Evolutionary conservation across 2,888 invertebrate genomes (phyloP), one percentile per base, ranked within the genome.

Genomic region (Erynnis tages): DNA sequence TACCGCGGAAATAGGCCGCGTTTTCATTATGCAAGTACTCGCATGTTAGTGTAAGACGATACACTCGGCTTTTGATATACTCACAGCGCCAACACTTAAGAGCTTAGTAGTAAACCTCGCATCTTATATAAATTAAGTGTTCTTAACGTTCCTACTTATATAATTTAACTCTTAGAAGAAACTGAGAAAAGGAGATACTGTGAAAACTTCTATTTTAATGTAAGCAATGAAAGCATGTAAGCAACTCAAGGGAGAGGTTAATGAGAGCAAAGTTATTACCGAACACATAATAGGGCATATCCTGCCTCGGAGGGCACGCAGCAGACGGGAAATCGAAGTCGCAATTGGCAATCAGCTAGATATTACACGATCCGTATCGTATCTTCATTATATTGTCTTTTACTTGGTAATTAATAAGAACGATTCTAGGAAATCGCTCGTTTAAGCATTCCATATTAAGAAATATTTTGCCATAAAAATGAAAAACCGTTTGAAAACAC

Each of bases 311-410:
- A 45, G 49, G 44, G 27, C 23, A 46, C 30, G 53, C 62, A 56
- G 63, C 61, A 57, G 60, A 68, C 80, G 85, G 85, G 86, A 85
- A 78, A 86, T 85, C 76, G 79, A 82, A 79, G 61, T 62, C 68
- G 62, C 79, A 79, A 86, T 87, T 86, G 86, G 65, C 85, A 80
- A 86, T 85, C 81, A 83, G 74, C 63, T 62, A 69, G 70, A 76
- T 69, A 80, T 81, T 75, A 78, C 72, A 65, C 50, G 53, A 60
- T 57, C 53, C 53, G n/a, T 29, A 43, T 38, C 44, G 45, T 38
- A 13, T 41, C 43, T 47, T 8, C 13, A 13, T 38, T 13, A 17
- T 38, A 37, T 13, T 13, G 10, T 19, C 35, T n/a, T 2, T 13
- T 35, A 19, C 35, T n/a, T 3, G 19, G 6, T 10, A 19, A 19